A percentile compares a stretch with the other conserved stretches of the same genome.
Evolutionary conservation across 2,113 vertebrate genomes (phyloP).

Genomic region (Cyprinodon brontotheroides): DNA sequence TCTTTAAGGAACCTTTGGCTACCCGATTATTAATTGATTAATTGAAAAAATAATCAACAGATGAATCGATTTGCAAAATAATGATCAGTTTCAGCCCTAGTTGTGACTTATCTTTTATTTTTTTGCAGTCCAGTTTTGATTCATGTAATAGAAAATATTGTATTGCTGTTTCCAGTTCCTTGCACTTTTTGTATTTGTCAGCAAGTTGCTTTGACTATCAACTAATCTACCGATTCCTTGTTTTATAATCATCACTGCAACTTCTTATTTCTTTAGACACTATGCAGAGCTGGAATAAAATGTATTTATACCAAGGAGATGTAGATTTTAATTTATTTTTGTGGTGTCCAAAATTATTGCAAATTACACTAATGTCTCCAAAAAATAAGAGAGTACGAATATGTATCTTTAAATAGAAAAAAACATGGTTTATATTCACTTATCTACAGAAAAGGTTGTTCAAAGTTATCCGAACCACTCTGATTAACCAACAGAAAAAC

Average conservation of each 20-base stretch:
- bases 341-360: not conserved
- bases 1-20: too few relatives aligned
- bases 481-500: not conserved
- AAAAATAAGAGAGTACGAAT: not conserved
- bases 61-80: too few relatives aligned
- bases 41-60: too few relatives aligned
- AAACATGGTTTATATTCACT: too few relatives aligned
- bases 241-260: not conserved
- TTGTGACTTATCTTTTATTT: not conserved
- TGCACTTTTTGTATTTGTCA: too few relatives aligned
- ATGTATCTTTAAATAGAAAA: too few relatives aligned
- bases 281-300: not conserved
- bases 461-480: not conserved
- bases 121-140: not conserved
- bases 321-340: not conserved
- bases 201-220: too few relatives aligned
- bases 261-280: not conserved
- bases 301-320: not conserved
- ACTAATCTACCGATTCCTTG: not conserved
- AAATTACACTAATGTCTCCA: not conserved
- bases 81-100: too few relatives aligned
- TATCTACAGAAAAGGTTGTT: not conserved
- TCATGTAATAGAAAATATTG: not conserved
- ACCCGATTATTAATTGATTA: too few relatives aligned
- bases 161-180: not conserved